A percentile compares a stretch with the other conserved stretches of the same genome.
Evolutionary conservation across 2,113 vertebrate species (phyloP).

Genomic region (Planiliza haematocheilus): DNA sequence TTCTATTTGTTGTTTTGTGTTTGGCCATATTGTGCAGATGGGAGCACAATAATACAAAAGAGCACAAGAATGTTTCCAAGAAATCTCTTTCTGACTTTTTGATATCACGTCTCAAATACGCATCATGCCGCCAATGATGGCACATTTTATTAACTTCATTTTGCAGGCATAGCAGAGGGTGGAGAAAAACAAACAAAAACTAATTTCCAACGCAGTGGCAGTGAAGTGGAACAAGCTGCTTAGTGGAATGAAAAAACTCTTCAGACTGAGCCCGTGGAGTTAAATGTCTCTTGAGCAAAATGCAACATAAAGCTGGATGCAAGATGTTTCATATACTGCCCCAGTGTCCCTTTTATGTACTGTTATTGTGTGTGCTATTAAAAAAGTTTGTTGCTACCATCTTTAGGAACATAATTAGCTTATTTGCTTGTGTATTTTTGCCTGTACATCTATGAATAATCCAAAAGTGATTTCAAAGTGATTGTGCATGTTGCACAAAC

Average conservation of each 20-base stretch:
- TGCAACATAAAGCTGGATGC: not conserved
- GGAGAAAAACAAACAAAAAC: not conserved
- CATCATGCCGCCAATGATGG: not conserved
- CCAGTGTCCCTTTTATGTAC: not conserved
- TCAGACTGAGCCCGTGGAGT: conserved; percentile 20
- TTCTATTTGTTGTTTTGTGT: not conserved
- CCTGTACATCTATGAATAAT: not conserved
- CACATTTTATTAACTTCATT: not conserved
- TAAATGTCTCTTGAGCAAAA: conserved; percentile 30
- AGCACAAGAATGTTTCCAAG: no score
- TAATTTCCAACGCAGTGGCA: not conserved
- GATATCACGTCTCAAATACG: not conserved
- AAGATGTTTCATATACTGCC: not conserved
- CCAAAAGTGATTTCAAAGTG: not conserved
- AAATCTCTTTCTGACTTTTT: not conserved
- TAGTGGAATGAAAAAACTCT: conserved; percentile 3
- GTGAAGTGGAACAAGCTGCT: conserved; percentile 33
- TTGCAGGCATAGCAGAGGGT: no score
- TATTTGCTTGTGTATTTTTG: not conserved
- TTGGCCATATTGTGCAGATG: no score
- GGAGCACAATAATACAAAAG: no score
- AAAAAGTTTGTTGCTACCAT: conserved; percentile 7
- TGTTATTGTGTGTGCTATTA: not conserved
- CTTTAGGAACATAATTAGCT: not conserved
- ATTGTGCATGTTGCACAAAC: not conserved